These are phyloP conservation scores for Notamacropus eugenii DNA, from an alignment of 2,797 vertebrate genomes.

Conservation along the genomic window DNA sequence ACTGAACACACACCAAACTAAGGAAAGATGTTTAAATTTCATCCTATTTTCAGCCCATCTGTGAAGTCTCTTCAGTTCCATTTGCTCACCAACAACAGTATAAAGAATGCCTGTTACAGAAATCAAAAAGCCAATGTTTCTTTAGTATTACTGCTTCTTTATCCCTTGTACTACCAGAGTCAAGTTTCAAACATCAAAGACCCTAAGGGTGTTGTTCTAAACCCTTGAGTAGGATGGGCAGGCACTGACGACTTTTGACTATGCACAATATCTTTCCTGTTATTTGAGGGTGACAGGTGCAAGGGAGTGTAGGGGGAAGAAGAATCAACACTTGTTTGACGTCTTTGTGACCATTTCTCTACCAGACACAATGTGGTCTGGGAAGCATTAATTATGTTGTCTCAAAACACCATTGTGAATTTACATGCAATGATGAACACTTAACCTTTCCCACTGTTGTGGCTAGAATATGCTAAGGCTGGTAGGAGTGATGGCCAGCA, in stretches of 20 bases:
- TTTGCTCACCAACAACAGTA: slow-evolving; percentile 4
- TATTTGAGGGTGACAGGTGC: slow-evolving; percentile 62
- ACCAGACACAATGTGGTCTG: slow-evolving; percentile 60
- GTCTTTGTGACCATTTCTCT: slow-evolving; percentile 63
- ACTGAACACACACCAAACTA: background rate
- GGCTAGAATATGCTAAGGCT: slow-evolving; percentile 25
- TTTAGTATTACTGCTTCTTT: slow-evolving; percentile 54
- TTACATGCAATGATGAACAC: slow-evolving; percentile 65
- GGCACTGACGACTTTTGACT: slow-evolving; percentile 47
- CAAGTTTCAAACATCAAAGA: slow-evolving; percentile 62
- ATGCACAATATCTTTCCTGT: slow-evolving; percentile 16
- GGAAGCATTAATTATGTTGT: slow-evolving; percentile 66
- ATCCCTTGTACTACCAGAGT: slow-evolving; percentile 50
- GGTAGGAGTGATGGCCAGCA: slow-evolving; percentile 45
- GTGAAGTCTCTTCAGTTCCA: background rate
- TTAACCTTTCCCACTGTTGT: slow-evolving; percentile 70
- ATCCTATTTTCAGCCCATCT: background rate
- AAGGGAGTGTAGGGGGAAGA: slow-evolving; percentile 1
- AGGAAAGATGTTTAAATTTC: background rate
- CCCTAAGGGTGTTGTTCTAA: slow-evolving; percentile 60
- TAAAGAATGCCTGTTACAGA: background rate
- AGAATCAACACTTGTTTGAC: slow-evolving; percentile 60
- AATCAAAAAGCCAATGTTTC: slow-evolving; percentile 18
- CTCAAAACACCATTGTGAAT: slow-evolving; percentile 74
- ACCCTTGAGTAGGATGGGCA: slow-evolving; percentile 36